These are phyloP conservation scores for Astyanax mexicanus DNA, from an alignment of 2,797 vertebrate genomes.

Conservation along the genomic window DNA sequence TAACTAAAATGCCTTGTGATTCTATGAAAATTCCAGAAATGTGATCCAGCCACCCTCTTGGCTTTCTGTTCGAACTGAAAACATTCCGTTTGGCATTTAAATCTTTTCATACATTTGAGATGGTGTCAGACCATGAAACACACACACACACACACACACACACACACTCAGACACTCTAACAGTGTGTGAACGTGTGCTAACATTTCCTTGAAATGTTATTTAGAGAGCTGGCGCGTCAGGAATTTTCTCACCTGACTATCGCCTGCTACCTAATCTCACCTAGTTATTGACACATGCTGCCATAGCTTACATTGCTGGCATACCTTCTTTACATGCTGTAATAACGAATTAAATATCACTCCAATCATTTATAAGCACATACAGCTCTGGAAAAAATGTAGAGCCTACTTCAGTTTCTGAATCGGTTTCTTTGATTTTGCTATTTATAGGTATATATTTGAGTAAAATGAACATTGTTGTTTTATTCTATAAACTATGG, in stretches of 20 bases:
- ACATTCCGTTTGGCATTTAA: conserved; percentile 41
- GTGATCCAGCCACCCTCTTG: conserved; percentile 3
- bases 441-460: no score
- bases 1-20: no score
- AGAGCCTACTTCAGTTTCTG: no score
- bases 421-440: no score
- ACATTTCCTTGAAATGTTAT: conserved; percentile 30
- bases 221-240: conserved; percentile 25
- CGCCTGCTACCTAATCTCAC: conserved; percentile 17
- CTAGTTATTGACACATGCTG: conserved; percentile 27
- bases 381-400: no score
- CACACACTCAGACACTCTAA: not conserved
- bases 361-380: not conserved
- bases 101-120: conserved; percentile 49
- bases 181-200: conserved; percentile 35
- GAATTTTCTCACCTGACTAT: conserved; percentile 41
- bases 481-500: no score
- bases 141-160: conserved; percentile 27
- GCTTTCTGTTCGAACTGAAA: conserved; percentile 8
- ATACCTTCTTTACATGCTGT: conserved; percentile 6
- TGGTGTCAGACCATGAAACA: conserved; percentile 34
- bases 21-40: conserved; percentile 20
- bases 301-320: conserved; percentile 29
- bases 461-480: no score
- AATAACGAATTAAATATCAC: not conserved